These are phyloP conservation scores for Glaucopsyche alexis DNA, from an alignment of 2,888 invertebrate species.

Conservation along the genomic window DNA sequence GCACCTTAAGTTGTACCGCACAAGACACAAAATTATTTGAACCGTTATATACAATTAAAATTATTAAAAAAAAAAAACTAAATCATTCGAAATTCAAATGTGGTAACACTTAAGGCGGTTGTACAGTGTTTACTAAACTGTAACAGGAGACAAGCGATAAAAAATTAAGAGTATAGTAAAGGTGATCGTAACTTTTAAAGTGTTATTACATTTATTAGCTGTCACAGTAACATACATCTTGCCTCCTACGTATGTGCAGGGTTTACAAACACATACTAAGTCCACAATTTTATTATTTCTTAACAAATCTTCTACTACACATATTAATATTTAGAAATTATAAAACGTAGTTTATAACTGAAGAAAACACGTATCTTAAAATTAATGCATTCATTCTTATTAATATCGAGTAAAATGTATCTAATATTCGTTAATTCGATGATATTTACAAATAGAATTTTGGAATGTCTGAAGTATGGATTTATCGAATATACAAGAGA, in stretches of 20 bases:
- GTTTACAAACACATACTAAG: constrained; percentile 7
- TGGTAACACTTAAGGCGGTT: constrained; percentile 34
- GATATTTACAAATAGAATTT: constrained; percentile 54
- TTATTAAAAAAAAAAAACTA: not conserved
- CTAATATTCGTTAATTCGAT: constrained; percentile 48
- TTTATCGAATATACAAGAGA: constrained; percentile 35
- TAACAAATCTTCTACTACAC: constrained; percentile 44
- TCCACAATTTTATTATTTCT: constrained; percentile 24
- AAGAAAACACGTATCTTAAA: constrained; percentile 35
- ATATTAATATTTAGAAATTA: constrained; percentile 44
- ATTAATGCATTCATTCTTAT: constrained; percentile 38
- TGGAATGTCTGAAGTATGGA: constrained; percentile 68
- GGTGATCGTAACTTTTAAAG: constrained; percentile 26
- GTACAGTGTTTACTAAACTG: constrained; percentile 31
- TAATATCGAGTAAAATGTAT: constrained; percentile 42
- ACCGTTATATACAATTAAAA: constrained; percentile 27
- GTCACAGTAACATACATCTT: constrained; percentile 9
- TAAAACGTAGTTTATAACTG: constrained; percentile 41
- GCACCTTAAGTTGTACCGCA: constrained; percentile 34
- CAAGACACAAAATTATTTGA: constrained; percentile 25
- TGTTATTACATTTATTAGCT: not conserved
- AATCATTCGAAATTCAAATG: constrained; percentile 26
- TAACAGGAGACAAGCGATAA: constrained; percentile 32
- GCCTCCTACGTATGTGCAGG: constrained; percentile 21
- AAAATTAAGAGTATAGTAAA: constrained; percentile 30